A percentile compares a stretch with the other conserved stretches of the same genome.
phyloP scores from a whole-genome alignment of 2,113 vertebrate genomes.

The Megalops atlanticus region DNA sequence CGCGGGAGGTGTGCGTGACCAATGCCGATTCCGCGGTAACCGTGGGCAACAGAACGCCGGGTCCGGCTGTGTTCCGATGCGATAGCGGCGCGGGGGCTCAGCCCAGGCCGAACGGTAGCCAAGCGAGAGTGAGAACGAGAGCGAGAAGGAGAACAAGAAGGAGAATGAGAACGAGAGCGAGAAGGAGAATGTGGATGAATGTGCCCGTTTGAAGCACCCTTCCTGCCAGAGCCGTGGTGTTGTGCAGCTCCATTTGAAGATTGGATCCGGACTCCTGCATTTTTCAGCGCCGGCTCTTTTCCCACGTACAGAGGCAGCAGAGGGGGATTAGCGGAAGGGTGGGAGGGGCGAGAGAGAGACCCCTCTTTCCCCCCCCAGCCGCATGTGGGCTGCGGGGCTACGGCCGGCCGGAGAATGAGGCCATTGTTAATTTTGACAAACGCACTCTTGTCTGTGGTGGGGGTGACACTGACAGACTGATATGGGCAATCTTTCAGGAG shows the following conservation, averaged over 20 bases:
- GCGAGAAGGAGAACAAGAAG: too few species aligned
- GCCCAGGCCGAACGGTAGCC: background rate
- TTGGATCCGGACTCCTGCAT: conserved; percentile 5
- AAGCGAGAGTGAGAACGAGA: too few species aligned
- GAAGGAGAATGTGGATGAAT: background rate
- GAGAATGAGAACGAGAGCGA: too few species aligned
- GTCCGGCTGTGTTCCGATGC: background rate
- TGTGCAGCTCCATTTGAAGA: conserved; percentile 19
- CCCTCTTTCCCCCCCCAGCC: background rate
- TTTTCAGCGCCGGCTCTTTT: background rate
- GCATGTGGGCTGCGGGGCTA: background rate
- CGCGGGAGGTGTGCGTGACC: background rate
- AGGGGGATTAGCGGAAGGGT: conserved; percentile 14
- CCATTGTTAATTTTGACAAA: conserved; percentile 53
- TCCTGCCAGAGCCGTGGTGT: background rate
- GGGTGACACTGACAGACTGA: conserved; percentile 42
- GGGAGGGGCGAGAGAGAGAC: background rate
- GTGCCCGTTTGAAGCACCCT: conserved; percentile 24
- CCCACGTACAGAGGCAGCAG: conserved; percentile 18
- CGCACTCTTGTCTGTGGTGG: conserved; percentile 37
- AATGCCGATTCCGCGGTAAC: background rate
- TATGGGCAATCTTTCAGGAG: conserved; percentile 25
- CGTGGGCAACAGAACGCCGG: background rate
- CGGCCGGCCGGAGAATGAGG: conserved; percentile 10
- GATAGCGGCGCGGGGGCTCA: background rate